phyloP scores from a whole-genome alignment of 2,797 vertebrate genomes.

The Myotis pilosus region DNA sequence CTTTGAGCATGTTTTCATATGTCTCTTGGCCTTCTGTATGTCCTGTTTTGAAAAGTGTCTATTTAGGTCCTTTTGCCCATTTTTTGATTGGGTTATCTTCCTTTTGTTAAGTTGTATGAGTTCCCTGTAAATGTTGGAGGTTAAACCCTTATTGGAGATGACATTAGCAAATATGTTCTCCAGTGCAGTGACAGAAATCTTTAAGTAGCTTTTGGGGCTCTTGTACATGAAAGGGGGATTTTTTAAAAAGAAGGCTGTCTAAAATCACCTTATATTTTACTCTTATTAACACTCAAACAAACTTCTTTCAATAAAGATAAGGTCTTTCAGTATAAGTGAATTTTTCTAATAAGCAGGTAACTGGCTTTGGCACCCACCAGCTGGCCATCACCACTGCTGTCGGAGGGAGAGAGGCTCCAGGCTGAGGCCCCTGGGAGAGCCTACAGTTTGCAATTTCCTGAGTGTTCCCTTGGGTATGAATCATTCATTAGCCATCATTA shows the following conservation, averaged over 20 bases:
- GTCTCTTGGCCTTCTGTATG: too few species aligned
- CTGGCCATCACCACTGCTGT: not conserved
- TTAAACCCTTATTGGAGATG: too few species aligned
- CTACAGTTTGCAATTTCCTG: not conserved
- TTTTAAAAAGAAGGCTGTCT: not conserved
- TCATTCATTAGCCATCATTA: not conserved
- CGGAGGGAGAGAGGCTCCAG: not conserved
- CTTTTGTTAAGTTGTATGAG: too few species aligned
- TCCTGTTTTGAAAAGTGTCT: too few species aligned
- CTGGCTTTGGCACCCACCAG: constrained; percentile 26
- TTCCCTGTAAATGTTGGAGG: too few species aligned
- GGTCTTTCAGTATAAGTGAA: constrained; percentile 57
- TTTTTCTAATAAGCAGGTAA: constrained; percentile 65
- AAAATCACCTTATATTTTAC: constrained; percentile 55
- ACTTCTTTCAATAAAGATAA: constrained; percentile 53
- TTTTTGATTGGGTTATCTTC: too few species aligned
- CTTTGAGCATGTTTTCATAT: too few species aligned
- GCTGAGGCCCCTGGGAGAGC: not conserved
- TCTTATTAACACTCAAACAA: constrained; percentile 49
- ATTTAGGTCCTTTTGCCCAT: too few species aligned
- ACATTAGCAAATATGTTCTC: too few species aligned
- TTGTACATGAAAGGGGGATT: constrained; percentile 14
- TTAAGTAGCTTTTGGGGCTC: constrained; percentile 30
- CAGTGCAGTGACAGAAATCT: not conserved
- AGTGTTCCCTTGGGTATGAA: not conserved